phyloP scores from a whole-genome alignment of 1,140 invertebrate genomes.

The Harlomillsia oculata region DNA sequence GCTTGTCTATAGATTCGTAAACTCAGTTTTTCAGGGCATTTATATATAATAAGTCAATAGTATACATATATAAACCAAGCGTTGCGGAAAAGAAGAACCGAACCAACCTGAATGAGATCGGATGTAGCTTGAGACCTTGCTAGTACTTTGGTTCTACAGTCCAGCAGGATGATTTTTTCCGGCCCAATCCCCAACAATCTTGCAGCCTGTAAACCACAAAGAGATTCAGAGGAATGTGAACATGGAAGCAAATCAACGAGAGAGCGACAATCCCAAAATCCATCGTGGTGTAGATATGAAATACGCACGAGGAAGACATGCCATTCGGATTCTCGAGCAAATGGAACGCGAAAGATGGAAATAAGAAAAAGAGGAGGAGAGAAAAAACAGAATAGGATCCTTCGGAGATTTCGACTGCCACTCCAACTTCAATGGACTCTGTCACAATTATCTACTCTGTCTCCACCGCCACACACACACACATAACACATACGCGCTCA shows the following conservation, averaged over 20 bases:
- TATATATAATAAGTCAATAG: too few relatives aligned
- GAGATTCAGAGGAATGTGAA: conserved; percentile 2
- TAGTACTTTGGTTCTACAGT: conserved; percentile 53
- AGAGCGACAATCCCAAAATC: conserved; percentile 9
- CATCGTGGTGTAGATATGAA: too few relatives aligned
- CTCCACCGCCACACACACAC: not conserved
- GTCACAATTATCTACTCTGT: not conserved
- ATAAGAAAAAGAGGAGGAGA: too few relatives aligned
- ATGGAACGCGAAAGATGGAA: too few relatives aligned
- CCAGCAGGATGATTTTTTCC: conserved; percentile 53
- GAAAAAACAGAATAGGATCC: too few relatives aligned
- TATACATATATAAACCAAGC: too few relatives aligned
- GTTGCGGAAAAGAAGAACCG: conserved; percentile 9
- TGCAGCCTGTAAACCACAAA: conserved; percentile 45
- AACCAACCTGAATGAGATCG: conserved; percentile 49
- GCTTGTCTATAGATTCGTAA: too few relatives aligned
- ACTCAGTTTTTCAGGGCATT: too few relatives aligned
- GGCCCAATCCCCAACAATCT: conserved; percentile 53
- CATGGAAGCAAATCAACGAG: conserved; percentile 3
- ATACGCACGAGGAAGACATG: too few relatives aligned
- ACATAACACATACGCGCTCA: not conserved
- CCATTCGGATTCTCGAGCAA: too few relatives aligned
- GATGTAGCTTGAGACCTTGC: conserved; percentile 51
- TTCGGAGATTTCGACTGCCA: too few relatives aligned
- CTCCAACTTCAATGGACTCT: not conserved